Evolutionary conservation across 30 jellyfish, hydroid and myxozoan genomes (phyloP), one percentile per base, ranked within the genome.

Genomic region (Sanderia malayensis): DNA sequence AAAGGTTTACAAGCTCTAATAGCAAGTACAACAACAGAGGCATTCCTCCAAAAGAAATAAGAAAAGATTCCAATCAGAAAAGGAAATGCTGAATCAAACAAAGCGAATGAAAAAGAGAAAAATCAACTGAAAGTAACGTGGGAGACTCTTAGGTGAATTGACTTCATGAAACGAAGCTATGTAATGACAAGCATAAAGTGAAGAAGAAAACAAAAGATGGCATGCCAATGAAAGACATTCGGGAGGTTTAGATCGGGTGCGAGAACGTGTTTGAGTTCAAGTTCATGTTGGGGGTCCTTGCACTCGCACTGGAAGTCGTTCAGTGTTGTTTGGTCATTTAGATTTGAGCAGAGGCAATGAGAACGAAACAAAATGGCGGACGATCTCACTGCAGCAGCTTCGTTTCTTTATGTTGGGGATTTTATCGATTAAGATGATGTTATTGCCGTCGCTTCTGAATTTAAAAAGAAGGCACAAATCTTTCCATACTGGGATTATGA

Each of bases 141-240:
- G 69, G 81, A 45, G 68, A 69, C 52, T 69, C 81, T 44, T 53
- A 69, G n/a, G 49, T 26, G 52, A 69, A 69, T 69, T 67, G 69
- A 33, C 45, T 66, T 10, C 10, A 69, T 69, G 81, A 44, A 10
- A 46, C 23, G 52, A 69, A 69, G 27, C 81, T 69, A n/a, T 19
- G 55, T 27, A 45, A 69, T 23, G 33, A 69, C 47, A 69, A 46
- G 27, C 17, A 61, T 19, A 62, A 25, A 30, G 74, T 62, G 4
- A 57, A 25, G 20, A 31, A 8, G 65, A 67, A 32, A 31, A 23
- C 79, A 8, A 69, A 45, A 21, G 68, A 29, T 17, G 81, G 69
- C 47, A 44, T 26, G 81, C 44, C 29, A 23, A 29, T 17, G 45
- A 46, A 44, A 44, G 81, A 46, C 27, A 25, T 44, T n/a, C n/a